Conservation (phyloP, 2,888 invertebrate species). For the Eurois occulta region DNA sequence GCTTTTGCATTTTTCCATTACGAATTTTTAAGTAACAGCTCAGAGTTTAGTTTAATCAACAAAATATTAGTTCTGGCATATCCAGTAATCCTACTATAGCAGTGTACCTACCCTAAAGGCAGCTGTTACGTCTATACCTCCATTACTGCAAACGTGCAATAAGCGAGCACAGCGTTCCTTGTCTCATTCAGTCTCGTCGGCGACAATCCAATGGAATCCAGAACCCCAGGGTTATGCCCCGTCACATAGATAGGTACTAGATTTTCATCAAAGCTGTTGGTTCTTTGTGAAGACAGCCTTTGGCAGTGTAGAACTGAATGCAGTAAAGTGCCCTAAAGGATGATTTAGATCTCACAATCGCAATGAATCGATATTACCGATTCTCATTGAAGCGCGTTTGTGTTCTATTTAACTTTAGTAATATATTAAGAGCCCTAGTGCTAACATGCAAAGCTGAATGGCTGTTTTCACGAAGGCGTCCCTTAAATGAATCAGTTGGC, state of each 20-base stretch:
- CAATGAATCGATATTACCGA: not conserved
- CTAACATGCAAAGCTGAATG: not conserved
- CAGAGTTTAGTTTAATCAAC: too few species aligned
- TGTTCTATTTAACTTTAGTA: not conserved
- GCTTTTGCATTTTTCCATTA: not conserved
- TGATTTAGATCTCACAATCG: not conserved
- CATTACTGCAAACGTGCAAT: slow-evolving; percentile 42
- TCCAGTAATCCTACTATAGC: slow-evolving; percentile 12
- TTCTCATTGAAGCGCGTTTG: not conserved
- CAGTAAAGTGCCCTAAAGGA: not conserved
- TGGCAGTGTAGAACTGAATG: not conserved
- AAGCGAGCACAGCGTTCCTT: slow-evolving; percentile 9
- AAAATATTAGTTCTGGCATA: not conserved
- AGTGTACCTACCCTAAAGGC: not conserved
- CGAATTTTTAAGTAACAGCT: too few species aligned
- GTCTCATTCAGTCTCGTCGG: slow-evolving; percentile 10
- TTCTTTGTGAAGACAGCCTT: slow-evolving; percentile 10
- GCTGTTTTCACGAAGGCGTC: too few species aligned
- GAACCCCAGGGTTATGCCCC: not conserved
- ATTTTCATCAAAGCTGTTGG: slow-evolving; percentile 4
- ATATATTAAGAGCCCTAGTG: not conserved
- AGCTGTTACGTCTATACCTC: slow-evolving; percentile 15
- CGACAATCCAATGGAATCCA: slow-evolving; percentile 1
- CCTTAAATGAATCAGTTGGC: too few species aligned
- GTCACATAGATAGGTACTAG: not conserved